Evolutionary conservation across 2,113 vertebrate species (phyloP).

Genomic region (Felis chaus): DNA sequence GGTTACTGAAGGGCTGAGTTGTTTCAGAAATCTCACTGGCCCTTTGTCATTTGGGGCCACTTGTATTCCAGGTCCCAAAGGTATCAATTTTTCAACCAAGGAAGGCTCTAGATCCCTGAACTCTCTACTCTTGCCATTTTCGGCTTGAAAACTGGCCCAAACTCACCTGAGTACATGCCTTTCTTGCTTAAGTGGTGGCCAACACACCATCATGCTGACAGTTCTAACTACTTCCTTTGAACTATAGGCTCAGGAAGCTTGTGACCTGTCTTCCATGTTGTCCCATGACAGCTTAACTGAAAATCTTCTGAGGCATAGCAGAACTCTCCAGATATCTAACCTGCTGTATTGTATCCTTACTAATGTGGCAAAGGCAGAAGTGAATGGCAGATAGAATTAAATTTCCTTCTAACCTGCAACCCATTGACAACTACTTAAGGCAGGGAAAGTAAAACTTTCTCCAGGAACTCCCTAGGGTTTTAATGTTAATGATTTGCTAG

Average conservation of each 20-base stretch:
- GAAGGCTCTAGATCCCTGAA: neutral
- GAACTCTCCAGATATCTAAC: neutral
- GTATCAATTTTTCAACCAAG: neutral
- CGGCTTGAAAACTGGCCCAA: neutral
- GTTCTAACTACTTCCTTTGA: neutral
- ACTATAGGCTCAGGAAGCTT: neutral
- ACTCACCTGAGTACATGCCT: neutral
- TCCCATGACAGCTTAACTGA: neutral
- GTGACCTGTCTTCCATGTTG: neutral
- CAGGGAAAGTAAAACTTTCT: too few species aligned
- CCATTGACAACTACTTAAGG: too few species aligned
- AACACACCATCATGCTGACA: neutral
- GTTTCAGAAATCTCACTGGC: constrained; percentile 5
- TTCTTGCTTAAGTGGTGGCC: neutral
- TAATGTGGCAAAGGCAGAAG: too few species aligned
- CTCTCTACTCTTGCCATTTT: neutral
- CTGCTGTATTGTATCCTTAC: neutral
- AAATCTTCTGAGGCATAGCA: neutral
- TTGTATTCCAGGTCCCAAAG: constrained; percentile 19
- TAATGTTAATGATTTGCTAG: too few species aligned
- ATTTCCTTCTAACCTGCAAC: too few species aligned
- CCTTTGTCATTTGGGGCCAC: neutral
- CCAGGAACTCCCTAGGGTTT: too few species aligned
- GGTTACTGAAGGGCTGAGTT: neutral
- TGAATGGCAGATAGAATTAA: too few species aligned